These are phyloP conservation scores for Delphinapterus leucas DNA, from an alignment of 2,113 vertebrate species.

Conservation along the genomic window DNA sequence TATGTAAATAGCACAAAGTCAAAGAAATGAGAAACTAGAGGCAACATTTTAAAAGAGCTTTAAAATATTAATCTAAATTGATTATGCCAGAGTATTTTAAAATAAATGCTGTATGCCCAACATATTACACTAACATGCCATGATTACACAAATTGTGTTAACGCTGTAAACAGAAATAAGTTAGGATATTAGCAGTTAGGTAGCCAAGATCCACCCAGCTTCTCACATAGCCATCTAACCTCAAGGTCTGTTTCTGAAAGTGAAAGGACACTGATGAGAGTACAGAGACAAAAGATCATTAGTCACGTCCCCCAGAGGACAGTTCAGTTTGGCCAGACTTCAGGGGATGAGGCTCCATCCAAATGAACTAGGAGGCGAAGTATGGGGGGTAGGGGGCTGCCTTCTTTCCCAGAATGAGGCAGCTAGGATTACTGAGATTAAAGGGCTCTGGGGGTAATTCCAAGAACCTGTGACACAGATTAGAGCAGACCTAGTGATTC, in stretches of 20 bases:
- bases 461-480: background rate
- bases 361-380: background rate
- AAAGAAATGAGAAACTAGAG: background rate
- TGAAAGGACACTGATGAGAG: slow-evolving; percentile 13
- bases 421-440: background rate
- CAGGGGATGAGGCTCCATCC: background rate
- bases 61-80: background rate
- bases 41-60: background rate
- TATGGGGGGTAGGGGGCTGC: background rate
- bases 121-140: background rate
- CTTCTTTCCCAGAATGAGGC: background rate
- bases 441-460: background rate
- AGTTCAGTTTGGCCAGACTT: background rate
- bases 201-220: background rate
- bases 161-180: background rate
- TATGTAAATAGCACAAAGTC: background rate
- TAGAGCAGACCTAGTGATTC: background rate
- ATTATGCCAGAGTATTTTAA: background rate
- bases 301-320: background rate
- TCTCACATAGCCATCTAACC: background rate
- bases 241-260: slow-evolving; percentile 42
- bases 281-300: slow-evolving; percentile 19
- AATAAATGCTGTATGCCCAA: background rate
- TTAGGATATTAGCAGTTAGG: background rate
- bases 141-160: background rate